phyloP scores from a whole-genome alignment of 2,888 invertebrate species.

The Megalurothrips usitatus region DNA sequence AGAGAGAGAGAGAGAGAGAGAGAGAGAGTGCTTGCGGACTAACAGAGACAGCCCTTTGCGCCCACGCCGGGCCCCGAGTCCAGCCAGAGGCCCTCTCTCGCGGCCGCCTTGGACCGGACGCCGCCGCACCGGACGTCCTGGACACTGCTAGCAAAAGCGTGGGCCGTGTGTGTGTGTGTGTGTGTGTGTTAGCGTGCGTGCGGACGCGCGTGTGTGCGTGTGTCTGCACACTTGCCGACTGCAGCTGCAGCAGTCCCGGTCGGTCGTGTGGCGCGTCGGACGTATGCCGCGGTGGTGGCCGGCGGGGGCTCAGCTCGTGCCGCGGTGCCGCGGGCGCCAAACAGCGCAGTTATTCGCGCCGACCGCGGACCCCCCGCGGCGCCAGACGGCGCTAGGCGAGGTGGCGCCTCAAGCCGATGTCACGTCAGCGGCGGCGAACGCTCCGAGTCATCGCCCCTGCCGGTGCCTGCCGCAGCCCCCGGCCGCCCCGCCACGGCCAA shows the following conservation, averaged over 20 bases:
- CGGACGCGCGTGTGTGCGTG: background rate
- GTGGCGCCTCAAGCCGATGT: background rate
- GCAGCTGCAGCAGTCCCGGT: background rate
- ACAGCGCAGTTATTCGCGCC: background rate
- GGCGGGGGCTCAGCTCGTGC: too few relatives aligned
- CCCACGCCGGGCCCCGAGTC: background rate
- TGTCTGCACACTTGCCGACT: background rate
- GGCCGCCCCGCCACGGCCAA: background rate
- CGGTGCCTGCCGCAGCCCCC: too few relatives aligned
- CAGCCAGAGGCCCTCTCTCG: background rate
- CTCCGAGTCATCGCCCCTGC: too few relatives aligned
- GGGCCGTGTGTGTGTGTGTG: background rate
- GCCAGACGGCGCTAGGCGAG: background rate
- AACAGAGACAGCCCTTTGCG: background rate
- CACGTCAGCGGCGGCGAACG: background rate
- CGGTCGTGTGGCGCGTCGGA: too few relatives aligned
- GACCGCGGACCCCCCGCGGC: background rate
- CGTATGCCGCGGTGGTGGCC: too few relatives aligned
- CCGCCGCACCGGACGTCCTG: constrained; percentile 8
- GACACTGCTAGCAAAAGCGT: background rate
- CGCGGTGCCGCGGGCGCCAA: too few relatives aligned
- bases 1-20: too few relatives aligned
- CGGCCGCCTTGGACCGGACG: background rate
- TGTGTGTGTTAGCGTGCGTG: background rate
- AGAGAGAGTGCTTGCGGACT: too few relatives aligned